A percentile compares a stretch with the other conserved stretches of the same genome.
phyloP scores from a whole-genome alignment of 2,113 vertebrate species.

The Hipposideros armiger region DNA sequence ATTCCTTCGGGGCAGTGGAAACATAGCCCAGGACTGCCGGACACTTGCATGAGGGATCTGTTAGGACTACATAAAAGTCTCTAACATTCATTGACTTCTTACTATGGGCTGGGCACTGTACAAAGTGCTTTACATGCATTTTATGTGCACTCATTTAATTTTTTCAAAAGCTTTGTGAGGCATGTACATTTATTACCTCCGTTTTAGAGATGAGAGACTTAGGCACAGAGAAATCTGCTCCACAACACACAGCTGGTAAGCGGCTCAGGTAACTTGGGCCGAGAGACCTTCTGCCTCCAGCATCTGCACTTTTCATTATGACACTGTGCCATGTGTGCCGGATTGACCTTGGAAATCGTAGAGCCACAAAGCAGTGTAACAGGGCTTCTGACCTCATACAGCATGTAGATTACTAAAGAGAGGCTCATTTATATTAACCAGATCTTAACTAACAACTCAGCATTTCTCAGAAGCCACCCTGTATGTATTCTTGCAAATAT shows the following conservation, averaged over 20 bases:
- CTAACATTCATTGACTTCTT: background rate
- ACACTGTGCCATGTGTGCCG: accelerated
- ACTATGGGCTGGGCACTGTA: background rate
- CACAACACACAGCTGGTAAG: background rate
- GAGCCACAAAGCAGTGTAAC: background rate
- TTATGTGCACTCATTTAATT: background rate
- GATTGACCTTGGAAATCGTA: background rate
- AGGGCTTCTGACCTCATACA: background rate
- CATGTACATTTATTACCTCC: background rate
- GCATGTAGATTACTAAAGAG: background rate
- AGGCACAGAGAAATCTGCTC: background rate
- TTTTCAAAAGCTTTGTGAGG: background rate
- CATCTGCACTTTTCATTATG: background rate
- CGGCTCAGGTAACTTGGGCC: background rate
- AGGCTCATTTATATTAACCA: background rate
- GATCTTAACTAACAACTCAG: background rate
- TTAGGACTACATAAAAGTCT: background rate
- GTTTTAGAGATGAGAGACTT: background rate
- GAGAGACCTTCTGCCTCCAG: background rate
- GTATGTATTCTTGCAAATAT: background rate
- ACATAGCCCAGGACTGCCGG: background rate
- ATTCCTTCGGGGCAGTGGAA: background rate
- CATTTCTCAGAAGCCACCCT: background rate
- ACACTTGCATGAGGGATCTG: background rate
- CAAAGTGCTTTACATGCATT: background rate